phyloP scores from a whole-genome alignment of 2,797 vertebrate species.

The Microctenopoma stevenorrisi region DNA sequence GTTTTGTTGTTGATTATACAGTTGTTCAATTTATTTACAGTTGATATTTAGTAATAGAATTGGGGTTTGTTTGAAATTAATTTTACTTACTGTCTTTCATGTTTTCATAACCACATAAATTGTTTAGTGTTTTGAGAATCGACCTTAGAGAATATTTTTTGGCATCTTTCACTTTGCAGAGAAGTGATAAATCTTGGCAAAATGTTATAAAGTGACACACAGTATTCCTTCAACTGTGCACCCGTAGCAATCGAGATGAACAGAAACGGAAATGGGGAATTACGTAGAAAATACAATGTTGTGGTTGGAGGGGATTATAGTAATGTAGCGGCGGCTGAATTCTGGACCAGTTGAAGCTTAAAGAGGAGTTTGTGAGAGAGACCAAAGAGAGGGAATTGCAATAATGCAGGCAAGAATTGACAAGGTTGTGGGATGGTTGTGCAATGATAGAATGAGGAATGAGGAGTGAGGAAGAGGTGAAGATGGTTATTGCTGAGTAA shows the following conservation, averaged over 20 bases:
- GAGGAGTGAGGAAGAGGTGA: too few species aligned
- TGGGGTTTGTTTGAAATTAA: constrained; percentile 5
- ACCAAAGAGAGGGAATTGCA: too few species aligned
- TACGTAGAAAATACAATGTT: constrained; percentile 32
- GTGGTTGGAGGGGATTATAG: too few species aligned
- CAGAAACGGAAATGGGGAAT: neutral
- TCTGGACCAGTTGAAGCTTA: too few species aligned
- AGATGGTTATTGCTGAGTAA: too few species aligned
- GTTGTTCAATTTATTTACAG: constrained; percentile 15
- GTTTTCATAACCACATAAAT: constrained; percentile 47
- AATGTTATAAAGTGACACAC: constrained; percentile 42
- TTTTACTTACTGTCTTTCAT: neutral
- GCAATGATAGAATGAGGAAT: too few species aligned
- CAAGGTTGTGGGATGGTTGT: too few species aligned
- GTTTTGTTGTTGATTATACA: constrained; percentile 13
- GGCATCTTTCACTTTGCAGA: constrained; percentile 35
- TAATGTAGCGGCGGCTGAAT: too few species aligned
- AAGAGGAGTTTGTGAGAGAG: too few species aligned
- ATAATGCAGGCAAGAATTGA: too few species aligned
- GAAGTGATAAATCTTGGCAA: constrained; percentile 22
- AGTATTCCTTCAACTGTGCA: constrained; percentile 43
- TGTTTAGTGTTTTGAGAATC: constrained; percentile 38
- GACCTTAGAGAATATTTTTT: constrained; percentile 34
- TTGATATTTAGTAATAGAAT: neutral
- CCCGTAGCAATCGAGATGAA: constrained; percentile 7